These are phyloP conservation scores for Chrysaora quinquecirrha DNA, from an alignment of 30 jellyfish, hydroid and myxozoan genomes.

Conservation along the genomic window DNA sequence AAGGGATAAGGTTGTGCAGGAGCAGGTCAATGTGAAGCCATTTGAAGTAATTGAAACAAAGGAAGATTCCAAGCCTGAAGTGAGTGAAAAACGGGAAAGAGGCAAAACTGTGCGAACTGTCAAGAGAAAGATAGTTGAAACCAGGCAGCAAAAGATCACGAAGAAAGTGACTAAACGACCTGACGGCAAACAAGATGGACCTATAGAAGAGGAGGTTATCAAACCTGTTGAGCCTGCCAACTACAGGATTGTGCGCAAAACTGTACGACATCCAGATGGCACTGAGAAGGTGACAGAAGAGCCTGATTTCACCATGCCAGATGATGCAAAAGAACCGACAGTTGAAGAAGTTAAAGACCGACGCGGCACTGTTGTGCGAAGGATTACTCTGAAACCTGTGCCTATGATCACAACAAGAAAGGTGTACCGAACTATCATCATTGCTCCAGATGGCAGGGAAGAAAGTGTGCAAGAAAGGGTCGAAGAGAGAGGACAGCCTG, in stretches of 20 bases:
- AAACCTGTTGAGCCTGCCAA: constrained; percentile 70
- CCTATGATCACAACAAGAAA: constrained; percentile 10
- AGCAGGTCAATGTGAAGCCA: background rate
- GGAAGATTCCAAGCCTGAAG: background rate
- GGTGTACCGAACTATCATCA: background rate
- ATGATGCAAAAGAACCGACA: constrained; percentile 56
- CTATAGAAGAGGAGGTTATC: constrained; percentile 54
- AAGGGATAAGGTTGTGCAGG: background rate
- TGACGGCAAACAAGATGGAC: constrained; percentile 58
- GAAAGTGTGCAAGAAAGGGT: constrained; percentile 43
- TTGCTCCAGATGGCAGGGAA: constrained; percentile 34
- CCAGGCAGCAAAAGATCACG: background rate
- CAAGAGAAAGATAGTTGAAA: constrained; percentile 30
- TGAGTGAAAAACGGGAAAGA: background rate
- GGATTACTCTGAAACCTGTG: constrained; percentile 66
- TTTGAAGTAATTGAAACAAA: background rate
- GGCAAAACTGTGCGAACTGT: constrained; percentile 1
- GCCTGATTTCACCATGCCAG: constrained; percentile 79
- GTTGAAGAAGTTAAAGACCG: constrained; percentile 76
- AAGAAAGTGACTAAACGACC: constrained; percentile 31
- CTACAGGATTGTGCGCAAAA: constrained; percentile 37
- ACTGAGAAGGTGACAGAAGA: constrained; percentile 34
- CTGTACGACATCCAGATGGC: constrained; percentile 36
- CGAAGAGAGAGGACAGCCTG: constrained; percentile 21
- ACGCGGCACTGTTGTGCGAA: constrained; percentile 70